Evolutionary conservation across 2,113 vertebrate species (phyloP), one percentile per base, ranked within the genome.

Genomic region (Mesitornis unicolor): DNA sequence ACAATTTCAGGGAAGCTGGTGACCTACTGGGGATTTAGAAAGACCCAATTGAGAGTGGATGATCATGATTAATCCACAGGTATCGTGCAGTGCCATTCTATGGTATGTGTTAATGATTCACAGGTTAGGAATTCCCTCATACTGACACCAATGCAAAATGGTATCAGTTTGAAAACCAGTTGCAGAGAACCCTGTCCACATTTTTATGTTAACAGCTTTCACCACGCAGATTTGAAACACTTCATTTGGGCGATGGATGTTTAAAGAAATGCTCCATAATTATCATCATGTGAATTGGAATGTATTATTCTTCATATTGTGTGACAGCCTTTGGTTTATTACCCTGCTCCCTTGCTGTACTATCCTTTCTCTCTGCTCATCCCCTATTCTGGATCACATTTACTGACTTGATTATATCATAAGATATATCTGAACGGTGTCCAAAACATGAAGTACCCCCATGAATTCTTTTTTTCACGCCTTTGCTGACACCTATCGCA

Each of bases 181-280:
- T 53, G 68, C 59, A 25, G 59, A 88, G 91, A 97, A 79, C 67
- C 45, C 84, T 5, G 75, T 65, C 93, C 1, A 16, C 89, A 87
- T 97, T 96, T 88, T 95, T 90, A 90, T 90, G 91, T 53, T 93
- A 96, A 91, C 81, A 88, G 7, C 67, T 87, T 85, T 71, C 75
- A 87, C 57, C 74, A 79, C 16, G 28, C 0, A 0, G 67, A 83
- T 83, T 25, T 69, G 76, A 70, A 86, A 63, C 21, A 35, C 80
- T 92, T 63, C 33, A 28, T 70, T 57, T 61, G 75, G 78, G 78
- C 8, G 5, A 94, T 6, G 74, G 87, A n/a, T 87, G 75, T 83
- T 91, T 69, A 64, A 89, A 87, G 65, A 87, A 87, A 84, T 26
- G 48, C 67, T 82, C 70, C 20, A 2, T 76, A 90, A 96, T 95